Conservation (phyloP, 1,140 invertebrate species). For the Lycorma delicatula region DNA sequence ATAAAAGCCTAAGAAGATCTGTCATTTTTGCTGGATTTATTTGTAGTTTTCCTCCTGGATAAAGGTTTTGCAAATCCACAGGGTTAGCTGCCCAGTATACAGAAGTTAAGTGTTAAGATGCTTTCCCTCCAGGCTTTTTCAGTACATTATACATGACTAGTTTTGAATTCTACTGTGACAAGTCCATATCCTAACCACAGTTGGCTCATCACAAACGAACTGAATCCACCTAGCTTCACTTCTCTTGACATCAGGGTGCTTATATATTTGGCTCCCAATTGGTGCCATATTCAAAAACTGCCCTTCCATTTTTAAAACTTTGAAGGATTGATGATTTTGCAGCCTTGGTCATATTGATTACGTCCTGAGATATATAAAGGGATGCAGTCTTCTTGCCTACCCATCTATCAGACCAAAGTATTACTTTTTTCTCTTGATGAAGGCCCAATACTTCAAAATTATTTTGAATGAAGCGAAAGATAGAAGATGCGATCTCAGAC, state of each 20-base stretch:
- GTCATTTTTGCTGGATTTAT: constrained; percentile 1
- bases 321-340: neutral
- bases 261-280: constrained; percentile 1
- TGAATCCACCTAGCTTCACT: constrained; percentile 1
- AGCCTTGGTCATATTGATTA: neutral
- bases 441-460: too few relatives aligned
- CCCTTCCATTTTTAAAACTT: neutral
- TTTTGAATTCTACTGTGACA: neutral
- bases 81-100: neutral
- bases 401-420: too few relatives aligned
- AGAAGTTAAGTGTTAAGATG: neutral
- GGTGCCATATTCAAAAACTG: neutral
- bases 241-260: neutral
- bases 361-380: constrained; percentile 11
- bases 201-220: neutral
- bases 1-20: neutral
- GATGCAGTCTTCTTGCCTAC: constrained; percentile 15
- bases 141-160: neutral
- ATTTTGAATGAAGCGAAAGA: too few relatives aligned
- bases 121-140: neutral
- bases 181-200: neutral
- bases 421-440: too few relatives aligned
- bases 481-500: too few relatives aligned
- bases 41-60: neutral
- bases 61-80: neutral